These are phyloP conservation scores for Colletes gigas DNA, from an alignment of 1,140 invertebrate genomes.

Conservation along the genomic window DNA sequence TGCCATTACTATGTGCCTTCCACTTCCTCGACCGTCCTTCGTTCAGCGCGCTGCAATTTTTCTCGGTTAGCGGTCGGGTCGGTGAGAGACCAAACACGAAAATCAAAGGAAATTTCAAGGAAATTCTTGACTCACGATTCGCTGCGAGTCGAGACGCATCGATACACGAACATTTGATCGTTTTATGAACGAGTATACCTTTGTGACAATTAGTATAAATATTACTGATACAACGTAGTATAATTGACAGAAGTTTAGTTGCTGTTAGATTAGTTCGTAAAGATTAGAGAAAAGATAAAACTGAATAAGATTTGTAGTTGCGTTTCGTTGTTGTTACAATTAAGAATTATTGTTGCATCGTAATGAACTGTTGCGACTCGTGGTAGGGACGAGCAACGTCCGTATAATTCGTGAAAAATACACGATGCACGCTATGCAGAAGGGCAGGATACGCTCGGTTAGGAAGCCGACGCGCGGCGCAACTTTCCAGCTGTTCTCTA, in stretches of 20 bases:
- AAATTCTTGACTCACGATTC: constrained; percentile 24
- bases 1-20: constrained; percentile 35
- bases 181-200: too few relatives aligned
- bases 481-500: constrained; percentile 60
- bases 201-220: too few relatives aligned
- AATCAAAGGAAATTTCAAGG: constrained; percentile 43
- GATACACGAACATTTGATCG: too few relatives aligned
- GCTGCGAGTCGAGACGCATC: too few relatives aligned
- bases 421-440: neutral
- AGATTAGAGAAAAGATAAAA: too few relatives aligned
- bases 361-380: too few relatives aligned
- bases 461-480: constrained; percentile 27
- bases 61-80: constrained; percentile 50
- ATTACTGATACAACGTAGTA: too few relatives aligned
- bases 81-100: constrained; percentile 34
- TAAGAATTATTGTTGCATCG: too few relatives aligned
- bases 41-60: constrained; percentile 57
- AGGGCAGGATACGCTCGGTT: constrained; percentile 26
- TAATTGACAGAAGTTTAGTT: too few relatives aligned
- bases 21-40: constrained; percentile 57
- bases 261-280: too few relatives aligned
- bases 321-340: neutral
- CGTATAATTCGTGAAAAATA: neutral
- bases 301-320: neutral
- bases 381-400: too few relatives aligned